Evolutionary conservation across 2,797 vertebrate species (phyloP), one percentile per base, ranked within the genome.

Genomic region (Streptopelia turtur): DNA sequence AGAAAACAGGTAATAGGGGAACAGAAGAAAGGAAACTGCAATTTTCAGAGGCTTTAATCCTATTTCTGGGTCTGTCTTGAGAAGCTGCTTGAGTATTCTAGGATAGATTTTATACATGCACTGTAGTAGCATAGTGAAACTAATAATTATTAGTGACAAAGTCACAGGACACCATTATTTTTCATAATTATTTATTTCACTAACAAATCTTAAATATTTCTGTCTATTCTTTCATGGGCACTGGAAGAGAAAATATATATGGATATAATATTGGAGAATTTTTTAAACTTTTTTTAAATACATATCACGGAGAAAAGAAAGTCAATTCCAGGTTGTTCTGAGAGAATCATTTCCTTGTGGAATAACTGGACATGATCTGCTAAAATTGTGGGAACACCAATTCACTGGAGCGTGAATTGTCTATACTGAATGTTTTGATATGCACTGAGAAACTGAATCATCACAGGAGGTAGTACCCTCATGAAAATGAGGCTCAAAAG

Each of bases 361-460:
- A 52, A 83, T 64, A 84, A 57, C 24, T 31, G 59, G 17, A 68
- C 37, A 16, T 28, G 70, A 24, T n/a, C 31, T 35, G 56, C 74
- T n/a, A 52, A 79, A 74, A 60, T 47, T 59, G 59, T 18, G 5
- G 28, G 50, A 84, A 50, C 23, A 35, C 11, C n/a, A 47, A 41
- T 43, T 68, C 65, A 79, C 5, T 17, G 77, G n/a, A 87, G 9
- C 7, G 27, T 70, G 91, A 96, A 93, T 87, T 13, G 17, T 96
- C 59, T 88, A 87, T 74, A 57, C 47, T 94, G 53, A 94, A 71
- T 28, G 3, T 8, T 23, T 55, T 87, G 74, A 41, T 96, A 95
- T 71, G 66, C 76, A 65, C n/a, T 78, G 16, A 72, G 8, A 24
- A 66, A 65, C 41, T 84, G 63, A 37, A 47, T 68, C 50, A 92